These are phyloP conservation scores for Arbacia lixula DNA, from an alignment of 53 echinoderm and acorn worm genomes.

Conservation along the genomic window DNA sequence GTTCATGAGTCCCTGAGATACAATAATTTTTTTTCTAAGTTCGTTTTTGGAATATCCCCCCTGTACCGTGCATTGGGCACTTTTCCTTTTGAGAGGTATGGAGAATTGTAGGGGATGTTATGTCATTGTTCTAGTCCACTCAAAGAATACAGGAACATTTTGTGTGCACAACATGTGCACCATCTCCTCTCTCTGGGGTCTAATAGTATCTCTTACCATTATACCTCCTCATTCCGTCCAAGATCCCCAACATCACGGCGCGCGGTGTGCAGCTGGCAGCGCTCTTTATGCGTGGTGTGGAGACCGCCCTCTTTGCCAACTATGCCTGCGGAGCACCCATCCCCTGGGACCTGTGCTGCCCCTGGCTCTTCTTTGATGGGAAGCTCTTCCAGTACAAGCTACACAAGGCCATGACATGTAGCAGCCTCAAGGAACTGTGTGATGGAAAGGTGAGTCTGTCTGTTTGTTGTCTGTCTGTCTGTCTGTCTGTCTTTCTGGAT, in stretches of 20 bases:
- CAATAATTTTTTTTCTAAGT: too few species aligned
- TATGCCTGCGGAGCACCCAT: slow-evolving; percentile 97
- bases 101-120: too few species aligned
- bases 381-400: slow-evolving; percentile 99
- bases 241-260: slow-evolving; percentile 90
- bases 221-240: neutral
- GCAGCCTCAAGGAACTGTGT: slow-evolving; percentile 93
- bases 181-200: neutral
- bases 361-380: slow-evolving; percentile 99
- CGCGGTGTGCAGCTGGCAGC: slow-evolving; percentile 97
- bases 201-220: neutral
- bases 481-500: neutral
- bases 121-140: too few species aligned
- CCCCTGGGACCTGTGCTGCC: slow-evolving; percentile 98
- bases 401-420: slow-evolving; percentile 84
- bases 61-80: too few species aligned
- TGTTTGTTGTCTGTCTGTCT: too few species aligned
- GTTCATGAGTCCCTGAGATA: too few species aligned
- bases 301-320: slow-evolving; percentile 94
- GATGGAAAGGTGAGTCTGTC: slow-evolving; percentile 83
- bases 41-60: too few species aligned
- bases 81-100: too few species aligned
- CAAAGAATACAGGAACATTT: too few species aligned
- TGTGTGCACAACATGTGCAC: too few species aligned
- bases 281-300: slow-evolving; percentile 98